phyloP scores from a whole-genome alignment of 2,888 invertebrate genomes.

The Morpho deidamia region DNA sequence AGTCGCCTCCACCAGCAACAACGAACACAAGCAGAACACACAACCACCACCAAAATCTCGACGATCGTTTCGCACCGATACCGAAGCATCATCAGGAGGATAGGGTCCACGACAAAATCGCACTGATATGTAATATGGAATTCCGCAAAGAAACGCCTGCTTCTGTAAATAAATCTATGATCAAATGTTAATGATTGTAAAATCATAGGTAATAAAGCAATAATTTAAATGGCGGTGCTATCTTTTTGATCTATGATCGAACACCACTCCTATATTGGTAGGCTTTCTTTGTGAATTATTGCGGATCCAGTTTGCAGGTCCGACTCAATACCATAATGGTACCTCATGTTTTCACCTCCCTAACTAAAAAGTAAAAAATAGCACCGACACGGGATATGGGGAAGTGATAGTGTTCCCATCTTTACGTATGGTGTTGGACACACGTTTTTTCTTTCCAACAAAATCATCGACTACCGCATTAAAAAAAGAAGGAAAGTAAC shows the following conservation, averaged over 20 bases:
- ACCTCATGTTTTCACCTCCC: conserved; percentile 48
- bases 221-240: not conserved
- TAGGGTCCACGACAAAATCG: no score
- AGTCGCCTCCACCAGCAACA: no score
- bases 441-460: not conserved
- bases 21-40: no score
- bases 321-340: conserved; percentile 71
- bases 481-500: not conserved
- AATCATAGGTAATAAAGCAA: no score
- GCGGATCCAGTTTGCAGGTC: conserved; percentile 51
- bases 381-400: conserved; percentile 36
- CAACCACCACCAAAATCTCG: no score
- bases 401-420: conserved; percentile 12
- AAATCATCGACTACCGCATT: not conserved
- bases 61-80: no score
- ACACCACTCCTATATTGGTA: conserved; percentile 28
- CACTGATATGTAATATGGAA: no score
- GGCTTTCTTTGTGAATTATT: conserved; percentile 74
- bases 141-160: no score
- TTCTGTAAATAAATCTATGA: no score
- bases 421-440: conserved; percentile 7
- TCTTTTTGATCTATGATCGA: conserved; percentile 14
- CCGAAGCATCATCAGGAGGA: no score
- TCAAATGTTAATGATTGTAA: no score
- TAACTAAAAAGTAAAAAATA: conserved; percentile 62